Percentiles rank a stretch among this genome's conserved stretches.
These are phyloP conservation scores for Drosophila rellima DNA, from an alignment of 2,888 invertebrate genomes.

Conservation along the genomic window DNA sequence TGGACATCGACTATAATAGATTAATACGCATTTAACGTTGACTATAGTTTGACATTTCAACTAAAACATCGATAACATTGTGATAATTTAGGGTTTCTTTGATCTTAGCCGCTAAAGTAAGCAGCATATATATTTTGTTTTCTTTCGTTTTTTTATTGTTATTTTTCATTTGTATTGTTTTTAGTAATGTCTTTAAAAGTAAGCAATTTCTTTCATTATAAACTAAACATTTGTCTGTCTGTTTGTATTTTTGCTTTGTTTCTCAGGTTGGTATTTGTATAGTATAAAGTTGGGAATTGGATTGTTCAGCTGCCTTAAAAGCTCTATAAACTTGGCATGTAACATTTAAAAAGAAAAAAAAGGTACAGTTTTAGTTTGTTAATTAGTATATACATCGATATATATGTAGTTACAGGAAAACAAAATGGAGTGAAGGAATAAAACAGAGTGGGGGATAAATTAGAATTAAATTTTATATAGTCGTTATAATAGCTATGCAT, in stretches of 20 bases:
- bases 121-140: conserved; percentile 7
- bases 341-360: conserved; percentile 1
- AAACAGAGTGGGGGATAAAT: not conserved
- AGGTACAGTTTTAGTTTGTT: conserved; percentile 9
- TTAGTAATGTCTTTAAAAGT: conserved; percentile 28
- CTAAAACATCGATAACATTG: conserved; percentile 22
- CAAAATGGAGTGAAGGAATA: not conserved
- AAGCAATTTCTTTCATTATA: conserved; percentile 16
- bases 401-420: not conserved
- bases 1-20: conserved; percentile 17
- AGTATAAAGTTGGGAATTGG: conserved; percentile 14
- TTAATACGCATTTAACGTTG: conserved; percentile 5
- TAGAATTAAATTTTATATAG: conserved; percentile 13
- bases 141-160: conserved; percentile 1
- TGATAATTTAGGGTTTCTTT: conserved; percentile 7
- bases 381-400: conserved; percentile 12
- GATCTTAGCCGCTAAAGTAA: conserved; percentile 1
- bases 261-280: conserved; percentile 2
- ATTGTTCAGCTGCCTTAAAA: conserved; percentile 20
- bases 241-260: conserved; percentile 10
- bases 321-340: conserved; percentile 9
- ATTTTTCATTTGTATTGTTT: conserved; percentile 1
- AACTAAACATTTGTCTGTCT: conserved; percentile 22
- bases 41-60: conserved; percentile 16
- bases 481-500: conserved; percentile 22